These are phyloP conservation scores for Slavum lentiscoides DNA, from an alignment of 2,888 invertebrate species.

Conservation along the genomic window DNA sequence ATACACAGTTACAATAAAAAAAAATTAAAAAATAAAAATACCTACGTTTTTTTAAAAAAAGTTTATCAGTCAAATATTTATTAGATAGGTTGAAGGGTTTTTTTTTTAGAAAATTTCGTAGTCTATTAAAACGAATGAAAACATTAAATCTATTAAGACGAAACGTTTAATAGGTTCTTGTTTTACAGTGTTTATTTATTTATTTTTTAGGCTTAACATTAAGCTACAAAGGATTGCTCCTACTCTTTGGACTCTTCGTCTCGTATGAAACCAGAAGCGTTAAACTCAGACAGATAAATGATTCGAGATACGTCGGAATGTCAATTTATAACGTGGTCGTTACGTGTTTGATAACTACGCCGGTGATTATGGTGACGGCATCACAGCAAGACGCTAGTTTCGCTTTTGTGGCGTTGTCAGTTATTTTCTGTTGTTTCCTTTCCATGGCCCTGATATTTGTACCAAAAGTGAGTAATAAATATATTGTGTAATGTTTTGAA, in stretches of 20 bases:
- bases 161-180: background rate
- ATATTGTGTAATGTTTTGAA: background rate
- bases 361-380: constrained; percentile 94
- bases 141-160: background rate
- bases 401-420: constrained; percentile 93
- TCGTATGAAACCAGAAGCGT: constrained; percentile 98
- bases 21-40: no score
- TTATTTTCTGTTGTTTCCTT: constrained; percentile 96
- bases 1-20: no score
- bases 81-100: background rate
- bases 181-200: background rate
- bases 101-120: background rate
- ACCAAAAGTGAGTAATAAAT: constrained; percentile 75
- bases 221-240: constrained; percentile 93
- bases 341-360: constrained; percentile 94
- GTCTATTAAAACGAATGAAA: background rate
- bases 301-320: constrained; percentile 97
- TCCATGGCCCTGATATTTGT: constrained; percentile 98
- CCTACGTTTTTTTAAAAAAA: no score
- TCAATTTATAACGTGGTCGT: constrained; percentile 99
- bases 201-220: constrained; percentile 79
- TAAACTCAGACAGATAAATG: constrained; percentile 96
- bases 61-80: background rate
- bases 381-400: constrained; percentile 97
- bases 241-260: constrained; percentile 95